Percentiles rank a stretch among this genome's conserved stretches.
Evolutionary conservation across 2,113 vertebrate genomes (phyloP).

Genomic region (Myotis lucifugus): DNA sequence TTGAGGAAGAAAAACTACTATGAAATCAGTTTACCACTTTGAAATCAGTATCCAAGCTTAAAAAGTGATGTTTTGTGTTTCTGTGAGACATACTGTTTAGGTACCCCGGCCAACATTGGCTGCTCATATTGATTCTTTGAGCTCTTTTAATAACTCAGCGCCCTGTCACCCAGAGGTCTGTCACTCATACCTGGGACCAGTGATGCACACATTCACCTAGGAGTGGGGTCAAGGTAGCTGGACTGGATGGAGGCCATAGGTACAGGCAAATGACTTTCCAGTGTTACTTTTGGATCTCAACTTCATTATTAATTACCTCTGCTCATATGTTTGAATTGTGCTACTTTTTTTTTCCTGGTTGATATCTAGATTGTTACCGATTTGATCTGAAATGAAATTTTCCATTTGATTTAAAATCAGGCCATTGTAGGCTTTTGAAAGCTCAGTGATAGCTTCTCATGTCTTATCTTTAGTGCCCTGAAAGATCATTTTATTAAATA

Average conservation of each 20-base stretch:
- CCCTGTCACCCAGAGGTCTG: neutral
- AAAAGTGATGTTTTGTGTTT: neutral
- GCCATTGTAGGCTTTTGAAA: slow-evolving; percentile 48
- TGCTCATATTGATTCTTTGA: neutral
- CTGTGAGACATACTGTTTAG: neutral
- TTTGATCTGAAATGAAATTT: slow-evolving; percentile 73
- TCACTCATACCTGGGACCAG: neutral
- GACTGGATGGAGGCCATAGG: neutral
- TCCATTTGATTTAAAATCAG: slow-evolving; percentile 68
- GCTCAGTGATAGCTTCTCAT: slow-evolving; percentile 50
- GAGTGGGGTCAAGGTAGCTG: neutral
- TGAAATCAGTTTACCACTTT: neutral
- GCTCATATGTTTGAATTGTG: neutral
- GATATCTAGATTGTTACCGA: slow-evolving; percentile 40
- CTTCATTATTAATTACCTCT: slow-evolving; percentile 51
- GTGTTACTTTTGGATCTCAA: neutral
- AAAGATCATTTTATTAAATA: slow-evolving; percentile 77
- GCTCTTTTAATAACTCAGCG: neutral
- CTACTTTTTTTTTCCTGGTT: neutral
- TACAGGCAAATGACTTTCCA: slow-evolving; percentile 5
- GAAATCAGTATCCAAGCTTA: slow-evolving; percentile 21
- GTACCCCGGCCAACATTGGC: neutral
- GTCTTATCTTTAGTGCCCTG: slow-evolving; percentile 58
- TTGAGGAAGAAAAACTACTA: neutral
- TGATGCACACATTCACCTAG: neutral